These are phyloP conservation scores for Montipora capitata DNA, from an alignment of 92 coral and sea anemone species.

Conservation along the genomic window DNA sequence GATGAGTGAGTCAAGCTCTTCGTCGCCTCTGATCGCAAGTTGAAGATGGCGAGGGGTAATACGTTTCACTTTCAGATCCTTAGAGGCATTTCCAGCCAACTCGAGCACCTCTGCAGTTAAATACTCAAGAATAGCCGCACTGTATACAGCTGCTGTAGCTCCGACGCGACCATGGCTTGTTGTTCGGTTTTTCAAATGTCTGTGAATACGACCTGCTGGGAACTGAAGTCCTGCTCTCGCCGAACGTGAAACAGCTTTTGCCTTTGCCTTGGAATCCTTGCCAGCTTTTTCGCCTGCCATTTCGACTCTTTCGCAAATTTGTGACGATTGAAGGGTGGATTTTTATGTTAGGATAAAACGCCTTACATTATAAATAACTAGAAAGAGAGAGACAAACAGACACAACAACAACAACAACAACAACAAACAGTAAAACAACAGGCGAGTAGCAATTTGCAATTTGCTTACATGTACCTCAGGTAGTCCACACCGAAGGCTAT, in stretches of 20 bases:
- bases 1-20: conserved; percentile 98
- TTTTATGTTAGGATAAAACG: too few species aligned
- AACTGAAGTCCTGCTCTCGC: conserved; percentile 99
- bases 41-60: conserved; percentile 99
- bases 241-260: conserved; percentile 99
- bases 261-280: conserved; percentile 99
- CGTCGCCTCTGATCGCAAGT: conserved; percentile 99
- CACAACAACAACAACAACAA: too few species aligned
- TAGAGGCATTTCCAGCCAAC: conserved; percentile 99
- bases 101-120: conserved; percentile 99
- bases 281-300: conserved; percentile 99
- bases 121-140: conserved; percentile 99
- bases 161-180: conserved; percentile 99
- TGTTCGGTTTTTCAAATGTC: conserved; percentile 99
- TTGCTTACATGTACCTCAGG: too few species aligned
- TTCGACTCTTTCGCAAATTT: too few species aligned
- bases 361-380: too few species aligned
- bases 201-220: conserved; percentile 99
- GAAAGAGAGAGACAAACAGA: too few species aligned
- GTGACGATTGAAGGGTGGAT: too few species aligned
- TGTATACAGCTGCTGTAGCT: conserved; percentile 99
- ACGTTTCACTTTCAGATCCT: conserved; percentile 99
- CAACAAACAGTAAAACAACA: too few species aligned
- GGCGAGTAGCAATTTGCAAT: too few species aligned
- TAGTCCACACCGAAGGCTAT: too few species aligned